Percentiles rank a stretch among this genome's conserved stretches.
These are phyloP conservation scores for Colius striatus DNA, from an alignment of 2,113 vertebrate species.

Conservation along the genomic window DNA sequence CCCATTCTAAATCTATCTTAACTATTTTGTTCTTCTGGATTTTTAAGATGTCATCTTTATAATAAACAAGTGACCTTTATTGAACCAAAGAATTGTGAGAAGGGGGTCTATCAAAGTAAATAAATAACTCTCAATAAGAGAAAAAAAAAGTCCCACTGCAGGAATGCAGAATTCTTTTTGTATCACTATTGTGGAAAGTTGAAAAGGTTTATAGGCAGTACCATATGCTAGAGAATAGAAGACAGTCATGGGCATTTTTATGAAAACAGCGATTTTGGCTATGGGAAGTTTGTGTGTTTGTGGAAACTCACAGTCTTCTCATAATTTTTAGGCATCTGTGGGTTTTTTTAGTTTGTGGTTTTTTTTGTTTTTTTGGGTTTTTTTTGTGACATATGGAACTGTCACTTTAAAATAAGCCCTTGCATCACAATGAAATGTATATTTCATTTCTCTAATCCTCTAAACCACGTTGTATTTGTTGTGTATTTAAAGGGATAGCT, in stretches of 20 bases:
- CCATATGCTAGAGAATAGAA: background rate
- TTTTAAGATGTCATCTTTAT: background rate
- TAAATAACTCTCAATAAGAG: background rate
- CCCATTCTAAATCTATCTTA: background rate
- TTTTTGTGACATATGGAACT: background rate
- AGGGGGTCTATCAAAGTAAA: background rate
- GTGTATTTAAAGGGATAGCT: background rate
- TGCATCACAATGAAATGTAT: background rate
- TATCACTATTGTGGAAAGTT: background rate
- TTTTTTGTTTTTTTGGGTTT: background rate
- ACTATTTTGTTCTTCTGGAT: background rate
- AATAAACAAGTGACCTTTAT: background rate
- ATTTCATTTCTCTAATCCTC: slow-evolving; percentile 37
- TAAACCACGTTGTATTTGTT: background rate
- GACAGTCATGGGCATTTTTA: background rate
- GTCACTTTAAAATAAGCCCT: slow-evolving; percentile 13
- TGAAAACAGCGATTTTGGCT: background rate
- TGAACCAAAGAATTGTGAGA: background rate
- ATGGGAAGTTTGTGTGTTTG: background rate
- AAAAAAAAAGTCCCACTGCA: background rate
- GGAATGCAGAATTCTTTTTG: background rate
- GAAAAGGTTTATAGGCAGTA: background rate
- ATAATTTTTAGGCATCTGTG: slow-evolving; percentile 9
- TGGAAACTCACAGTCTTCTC: background rate
- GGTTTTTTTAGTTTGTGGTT: background rate